A percentile compares a stretch with the other conserved stretches of the same genome.
These are phyloP conservation scores for Drosophila parabipectinata DNA, from an alignment of 1,140 invertebrate genomes.

Conservation along the genomic window DNA sequence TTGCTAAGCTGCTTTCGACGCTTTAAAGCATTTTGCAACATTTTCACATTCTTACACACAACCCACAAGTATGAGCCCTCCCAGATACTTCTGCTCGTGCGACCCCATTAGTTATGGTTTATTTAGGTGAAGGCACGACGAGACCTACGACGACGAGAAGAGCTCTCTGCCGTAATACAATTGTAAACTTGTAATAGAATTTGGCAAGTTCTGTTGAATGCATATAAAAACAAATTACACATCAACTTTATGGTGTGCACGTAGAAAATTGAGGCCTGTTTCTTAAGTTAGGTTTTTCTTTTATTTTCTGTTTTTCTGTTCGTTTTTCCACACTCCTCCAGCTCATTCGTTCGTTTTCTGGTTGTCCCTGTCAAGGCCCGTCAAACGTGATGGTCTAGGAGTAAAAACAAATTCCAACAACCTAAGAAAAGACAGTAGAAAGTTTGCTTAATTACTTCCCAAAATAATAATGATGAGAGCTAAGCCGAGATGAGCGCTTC, in stretches of 20 bases:
- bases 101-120: slow-evolving; percentile 75
- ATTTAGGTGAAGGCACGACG: slow-evolving; percentile 59
- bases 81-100: slow-evolving; percentile 30
- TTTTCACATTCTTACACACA: slow-evolving; percentile 15
- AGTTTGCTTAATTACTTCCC: slow-evolving; percentile 76
- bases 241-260: slow-evolving; percentile 75
- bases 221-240: slow-evolving; percentile 75
- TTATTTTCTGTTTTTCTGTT: slow-evolving; percentile 7
- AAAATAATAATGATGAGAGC: slow-evolving; percentile 50
- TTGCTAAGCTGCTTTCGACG: slow-evolving; percentile 47
- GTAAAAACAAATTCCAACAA: slow-evolving; percentile 35
- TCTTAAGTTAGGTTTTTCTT: slow-evolving; percentile 32
- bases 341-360: slow-evolving; percentile 5
- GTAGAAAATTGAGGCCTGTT: slow-evolving; percentile 69
- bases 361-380: slow-evolving; percentile 54
- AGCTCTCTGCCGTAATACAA: slow-evolving; percentile 59
- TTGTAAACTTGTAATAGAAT: slow-evolving; percentile 79
- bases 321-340: neutral
- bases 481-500: neutral
- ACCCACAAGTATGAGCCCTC: slow-evolving; percentile 14
- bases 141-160: neutral
- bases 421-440: slow-evolving; percentile 54
- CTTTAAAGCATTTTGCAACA: slow-evolving; percentile 34
- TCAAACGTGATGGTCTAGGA: slow-evolving; percentile 65
- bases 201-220: slow-evolving; percentile 64